Conservation (phyloP, 2,888 invertebrate species). For the Sphaeridia pumilis region DNA sequence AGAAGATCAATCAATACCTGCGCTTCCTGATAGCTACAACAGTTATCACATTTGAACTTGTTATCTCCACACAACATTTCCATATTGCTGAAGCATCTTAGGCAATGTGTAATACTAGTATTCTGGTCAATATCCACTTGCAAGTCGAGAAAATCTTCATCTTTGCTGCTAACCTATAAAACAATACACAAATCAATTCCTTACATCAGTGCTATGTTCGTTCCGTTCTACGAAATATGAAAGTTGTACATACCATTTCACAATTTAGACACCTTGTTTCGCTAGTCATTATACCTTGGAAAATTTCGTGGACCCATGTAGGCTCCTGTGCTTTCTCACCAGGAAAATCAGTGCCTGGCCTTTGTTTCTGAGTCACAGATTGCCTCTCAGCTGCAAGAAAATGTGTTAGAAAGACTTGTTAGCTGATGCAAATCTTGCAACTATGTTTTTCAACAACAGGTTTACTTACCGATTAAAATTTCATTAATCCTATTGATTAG, state of each 20-base stretch:
- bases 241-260: constrained; percentile 64
- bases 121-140: constrained; percentile 99
- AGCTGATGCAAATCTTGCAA: background rate
- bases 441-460: background rate
- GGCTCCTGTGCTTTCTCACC: constrained; percentile 53
- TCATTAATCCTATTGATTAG: constrained; percentile 97
- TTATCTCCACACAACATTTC: constrained; percentile 98
- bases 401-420: background rate
- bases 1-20: constrained; percentile 49
- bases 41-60: constrained; percentile 99
- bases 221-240: background rate
- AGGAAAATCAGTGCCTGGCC: constrained; percentile 10
- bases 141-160: constrained; percentile 97
- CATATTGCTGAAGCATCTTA: constrained; percentile 94
- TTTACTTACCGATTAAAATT: constrained; percentile 72
- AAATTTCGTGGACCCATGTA: constrained; percentile 99
- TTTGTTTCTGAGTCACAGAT: constrained; percentile 21
- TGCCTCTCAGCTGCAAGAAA: constrained; percentile 56
- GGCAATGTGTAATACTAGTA: constrained; percentile 96
- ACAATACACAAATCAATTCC: background rate
- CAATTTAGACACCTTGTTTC: constrained; percentile 99
- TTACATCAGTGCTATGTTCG: background rate
- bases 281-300: constrained; percentile 97
- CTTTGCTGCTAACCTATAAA: constrained; percentile 74
- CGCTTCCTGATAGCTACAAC: constrained; percentile 98